Evolutionary conservation across 2,888 invertebrate species (phyloP), one percentile per base, ranked within the genome.

Genomic region (Leucozona laternaria): DNA sequence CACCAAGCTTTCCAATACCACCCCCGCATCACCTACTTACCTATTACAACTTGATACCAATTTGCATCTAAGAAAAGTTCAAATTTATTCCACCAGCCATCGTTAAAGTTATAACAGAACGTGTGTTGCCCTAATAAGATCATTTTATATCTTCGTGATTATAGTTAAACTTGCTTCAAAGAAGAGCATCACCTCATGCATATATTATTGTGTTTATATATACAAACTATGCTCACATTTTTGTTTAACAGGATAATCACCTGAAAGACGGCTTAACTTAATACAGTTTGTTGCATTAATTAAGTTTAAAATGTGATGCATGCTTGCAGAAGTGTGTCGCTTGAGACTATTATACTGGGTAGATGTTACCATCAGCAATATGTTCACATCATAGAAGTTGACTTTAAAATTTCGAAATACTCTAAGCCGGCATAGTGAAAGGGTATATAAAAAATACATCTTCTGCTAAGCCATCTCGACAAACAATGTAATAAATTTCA

Each of bases 261-360:
- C 22, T 22, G 22, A 40, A 70, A 55, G 70, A 40, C 11, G 40
- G 13, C 17, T 70, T 25, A 53, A 17, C 40, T 31, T n/a, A n/a
- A 31, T 28, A 28, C 10, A 68, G 22, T 70, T 53, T 40, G 31
- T 55, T 53, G 53, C 25, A 70, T 70, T 70, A 55, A 70, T 70
- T 70, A 28, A 53, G 40, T 70, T 57, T 17, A 70, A 70, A 53
- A n/a, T 70, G n/a, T 70, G 53, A 70, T 70, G 53, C 70, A 70
- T 34, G 34, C 37, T 34, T 22, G 55, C 37, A 53, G 5, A 15
- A 20, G 53, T 70, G 22, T 48, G 34, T 37, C 8, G 34, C 11
- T 11, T 37, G 34, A 37, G 15, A 5, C 13, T 40, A 40, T 37
- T 6, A 2, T 64, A 8, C n/a, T n/a, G n/a, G n/a, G n/a, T n/a